Evolutionary conservation across 2,888 invertebrate species (phyloP).

Genomic region (Nycteola revayana): DNA sequence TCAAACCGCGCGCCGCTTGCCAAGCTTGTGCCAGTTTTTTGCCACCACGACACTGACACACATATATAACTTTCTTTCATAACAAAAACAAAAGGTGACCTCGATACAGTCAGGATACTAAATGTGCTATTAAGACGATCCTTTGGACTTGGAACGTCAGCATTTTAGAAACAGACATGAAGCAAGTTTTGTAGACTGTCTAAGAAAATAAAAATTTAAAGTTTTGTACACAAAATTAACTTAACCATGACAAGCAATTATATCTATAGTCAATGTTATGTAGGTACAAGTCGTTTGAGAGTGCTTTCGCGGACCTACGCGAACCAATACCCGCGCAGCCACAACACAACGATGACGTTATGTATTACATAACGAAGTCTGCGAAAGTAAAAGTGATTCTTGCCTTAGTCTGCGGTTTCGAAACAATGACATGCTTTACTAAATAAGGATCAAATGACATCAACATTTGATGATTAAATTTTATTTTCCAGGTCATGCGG

Average conservation of each 20-base stretch:
- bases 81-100: constrained; percentile 64
- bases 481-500: constrained; percentile 70
- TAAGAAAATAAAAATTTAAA: no score
- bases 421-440: constrained; percentile 61
- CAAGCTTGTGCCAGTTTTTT: constrained; percentile 60
- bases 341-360: constrained; percentile 60
- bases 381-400: constrained; percentile 81
- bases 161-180: no score
- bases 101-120: constrained; percentile 17
- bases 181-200: no score
- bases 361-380: constrained; percentile 68
- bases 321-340: constrained; percentile 43
- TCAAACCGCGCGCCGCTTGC: constrained; percentile 53
- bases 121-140: no score
- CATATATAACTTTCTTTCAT: constrained; percentile 62
- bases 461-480: constrained; percentile 24
- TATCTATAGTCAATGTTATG: constrained; percentile 19
- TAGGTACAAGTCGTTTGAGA: constrained; percentile 47
- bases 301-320: constrained; percentile 65
- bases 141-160: no score
- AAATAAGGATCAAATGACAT: constrained; percentile 57
- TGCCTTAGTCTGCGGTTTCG: constrained; percentile 69
- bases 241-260: constrained; percentile 27
- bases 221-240: not conserved
- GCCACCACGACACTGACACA: constrained; percentile 66